Evolutionary conservation across 2,113 vertebrate species (phyloP), one percentile per base, ranked within the genome.

Genomic region (Epinephelus lanceolatus): DNA sequence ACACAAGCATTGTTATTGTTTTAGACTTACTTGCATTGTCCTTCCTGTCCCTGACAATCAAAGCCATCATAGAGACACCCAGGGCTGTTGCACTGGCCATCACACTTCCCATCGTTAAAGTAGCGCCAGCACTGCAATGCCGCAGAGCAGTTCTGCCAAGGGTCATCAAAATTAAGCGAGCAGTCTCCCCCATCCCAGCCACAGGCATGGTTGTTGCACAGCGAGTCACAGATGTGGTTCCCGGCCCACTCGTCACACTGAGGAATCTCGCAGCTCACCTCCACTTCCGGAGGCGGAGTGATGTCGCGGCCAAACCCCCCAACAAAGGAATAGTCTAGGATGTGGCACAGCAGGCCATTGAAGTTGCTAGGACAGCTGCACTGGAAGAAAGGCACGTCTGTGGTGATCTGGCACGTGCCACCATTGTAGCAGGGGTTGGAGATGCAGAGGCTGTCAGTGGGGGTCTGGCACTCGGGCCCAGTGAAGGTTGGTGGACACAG

Each of bases 1-100:
- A 18, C 4, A 65, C 3, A 33, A 63, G 25, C 8, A 10, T 67
- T 12, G 62, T 37, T 61, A 3, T 13, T 23, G n/a, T 37, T 71
- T 66, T 10, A 73, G 18, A 96, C 98, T 97, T 85, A 99, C 98
- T 99, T 99, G 98, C 98, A 99, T 89, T 98, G 97, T 63, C 96
- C 96, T 65, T 98, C 97, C 0, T 96, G 90, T 1, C 93, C 96
- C 93, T 98, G 98, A 91, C 98, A 99, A 92, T 99, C 98, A 11
- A 99, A 99, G 30, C 98, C 98, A 5, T 99, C 98, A 0, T 98
- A 99, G 15, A 99, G 97, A 91, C 98, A 99, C 68, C 98, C 97
- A 0, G 97, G 94, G 0, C 96, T 97, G 90, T 96, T 97, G 90
- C 98, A 99, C 92, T 99, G 98, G 0, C 95, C 89, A 27, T 99